Evolutionary conservation across 2,888 invertebrate species (phyloP), one percentile per base, ranked within the genome.

Genomic region (Drosophila mulleri): DNA sequence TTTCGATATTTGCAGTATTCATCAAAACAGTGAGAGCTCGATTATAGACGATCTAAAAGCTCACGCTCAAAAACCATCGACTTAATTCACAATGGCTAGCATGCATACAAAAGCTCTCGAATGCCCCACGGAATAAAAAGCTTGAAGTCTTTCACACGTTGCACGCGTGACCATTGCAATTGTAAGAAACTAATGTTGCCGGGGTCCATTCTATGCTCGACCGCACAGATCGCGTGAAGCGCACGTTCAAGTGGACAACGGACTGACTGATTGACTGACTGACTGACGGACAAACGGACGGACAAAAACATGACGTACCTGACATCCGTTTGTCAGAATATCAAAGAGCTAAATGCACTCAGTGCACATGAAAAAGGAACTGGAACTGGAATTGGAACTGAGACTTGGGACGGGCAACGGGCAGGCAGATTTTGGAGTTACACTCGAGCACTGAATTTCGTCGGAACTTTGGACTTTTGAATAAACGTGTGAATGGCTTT

Each of bases 401-500:
- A 9, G 44, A 47, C 48, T 16, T 39, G 37, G n/a, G 12, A 26
- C 26, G 26, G n/a, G 20, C 3, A n/a, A 14, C 12, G 37, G n/a
- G 8, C 23, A 23, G 44, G 37, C 23, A 20, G 18, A 14, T 50
- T 50, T 32, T 53, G 53, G 41, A 39, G 54, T 9, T 41, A 37
- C 41, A 41, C 41, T 54, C 54, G 11, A 37, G 52, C 12, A n/a
- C 59, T 32, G 52, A 32, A 45, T 29, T 57, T 77, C 66, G 48
- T 37, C 74, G 79, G 61, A 64, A 62, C 75, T 69, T 78, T 45
- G 52, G 52, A 32, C 48, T 72, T 56, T 71, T 67, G 67, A 53
- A 47, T 60, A 61, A 68, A 83, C 83, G 88, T 83, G 83, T 84
- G 82, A 83, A 89, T 83, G 76, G 88, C 56, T 76, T 89, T 83